These are phyloP conservation scores for Gila robusta DNA, from an alignment of 2,797 vertebrate species.

Conservation along the genomic window DNA sequence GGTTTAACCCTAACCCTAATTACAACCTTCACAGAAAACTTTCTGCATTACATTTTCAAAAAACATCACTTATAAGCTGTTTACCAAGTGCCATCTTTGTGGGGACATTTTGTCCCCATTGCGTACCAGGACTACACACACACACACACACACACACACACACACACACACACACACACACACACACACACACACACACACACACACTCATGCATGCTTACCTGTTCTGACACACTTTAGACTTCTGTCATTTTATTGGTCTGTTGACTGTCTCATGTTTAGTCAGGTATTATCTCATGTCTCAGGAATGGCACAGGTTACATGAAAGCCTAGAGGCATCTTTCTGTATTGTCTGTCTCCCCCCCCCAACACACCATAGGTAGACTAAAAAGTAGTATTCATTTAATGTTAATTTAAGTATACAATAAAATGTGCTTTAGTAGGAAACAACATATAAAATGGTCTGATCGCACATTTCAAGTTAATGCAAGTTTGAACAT, in stretches of 20 bases:
- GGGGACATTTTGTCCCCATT: not conserved
- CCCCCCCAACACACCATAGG: not conserved
- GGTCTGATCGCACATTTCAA: not conserved
- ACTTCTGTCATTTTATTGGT: slow-evolving; percentile 22
- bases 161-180: no score
- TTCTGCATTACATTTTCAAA: not conserved
- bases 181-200: not conserved
- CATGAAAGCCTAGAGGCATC: slow-evolving; percentile 25
- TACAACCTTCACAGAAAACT: not conserved
- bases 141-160: not conserved
- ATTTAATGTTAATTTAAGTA: not conserved
- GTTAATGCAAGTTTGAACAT: slow-evolving; percentile 14
- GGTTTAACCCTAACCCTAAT: not conserved
- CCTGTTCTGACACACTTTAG: slow-evolving; percentile 11
- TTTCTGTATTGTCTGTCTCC: not conserved
- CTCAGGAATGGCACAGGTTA: slow-evolving; percentile 32
- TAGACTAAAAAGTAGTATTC: not conserved
- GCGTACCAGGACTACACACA: not conserved
- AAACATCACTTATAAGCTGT: not conserved
- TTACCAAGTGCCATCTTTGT: not conserved
- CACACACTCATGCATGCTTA: not conserved
- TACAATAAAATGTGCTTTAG: not conserved
- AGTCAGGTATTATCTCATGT: slow-evolving; percentile 35
- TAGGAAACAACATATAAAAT: not conserved
- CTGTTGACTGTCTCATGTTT: slow-evolving; percentile 16